These are phyloP conservation scores for Aricia agestis DNA, from an alignment of 1,140 invertebrate genomes.

Conservation along the genomic window DNA sequence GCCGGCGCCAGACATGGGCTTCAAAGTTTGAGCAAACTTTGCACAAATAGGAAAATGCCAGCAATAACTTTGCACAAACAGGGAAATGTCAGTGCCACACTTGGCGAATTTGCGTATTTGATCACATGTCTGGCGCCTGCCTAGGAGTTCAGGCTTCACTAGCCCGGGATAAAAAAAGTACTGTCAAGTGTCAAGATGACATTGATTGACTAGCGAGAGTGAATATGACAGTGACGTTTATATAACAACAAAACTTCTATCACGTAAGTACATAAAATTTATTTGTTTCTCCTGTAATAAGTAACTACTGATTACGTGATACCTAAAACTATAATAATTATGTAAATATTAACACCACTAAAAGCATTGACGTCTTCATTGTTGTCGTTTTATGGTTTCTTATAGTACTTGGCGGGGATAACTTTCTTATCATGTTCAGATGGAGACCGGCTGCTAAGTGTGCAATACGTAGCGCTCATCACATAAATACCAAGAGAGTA, in stretches of 20 bases:
- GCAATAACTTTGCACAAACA: too few relatives aligned
- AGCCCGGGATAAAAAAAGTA: not conserved
- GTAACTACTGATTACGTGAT: not conserved
- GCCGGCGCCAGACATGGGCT: too few relatives aligned
- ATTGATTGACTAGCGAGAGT: not conserved
- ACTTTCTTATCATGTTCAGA: constrained; percentile 43
- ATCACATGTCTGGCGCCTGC: too few relatives aligned
- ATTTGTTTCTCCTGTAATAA: not conserved
- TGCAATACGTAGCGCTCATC: not conserved
- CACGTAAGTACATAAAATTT: not conserved
- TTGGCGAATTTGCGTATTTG: too few relatives aligned
- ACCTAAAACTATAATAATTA: not conserved
- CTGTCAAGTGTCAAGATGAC: not conserved
- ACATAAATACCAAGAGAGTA: constrained; percentile 9
- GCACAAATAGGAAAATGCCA: too few relatives aligned
- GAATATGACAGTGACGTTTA: not conserved
- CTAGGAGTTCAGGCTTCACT: too few relatives aligned
- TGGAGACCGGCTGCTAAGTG: constrained; percentile 28
- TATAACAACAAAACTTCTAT: not conserved
- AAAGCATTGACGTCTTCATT: not conserved
- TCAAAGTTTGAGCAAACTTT: too few relatives aligned
- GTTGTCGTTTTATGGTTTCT: not conserved
- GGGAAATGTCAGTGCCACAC: too few relatives aligned
- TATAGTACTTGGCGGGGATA: not conserved
- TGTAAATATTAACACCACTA: not conserved